These are phyloP conservation scores for Tolypeutes matacus DNA, from an alignment of 2,797 vertebrate species.

Conservation along the genomic window DNA sequence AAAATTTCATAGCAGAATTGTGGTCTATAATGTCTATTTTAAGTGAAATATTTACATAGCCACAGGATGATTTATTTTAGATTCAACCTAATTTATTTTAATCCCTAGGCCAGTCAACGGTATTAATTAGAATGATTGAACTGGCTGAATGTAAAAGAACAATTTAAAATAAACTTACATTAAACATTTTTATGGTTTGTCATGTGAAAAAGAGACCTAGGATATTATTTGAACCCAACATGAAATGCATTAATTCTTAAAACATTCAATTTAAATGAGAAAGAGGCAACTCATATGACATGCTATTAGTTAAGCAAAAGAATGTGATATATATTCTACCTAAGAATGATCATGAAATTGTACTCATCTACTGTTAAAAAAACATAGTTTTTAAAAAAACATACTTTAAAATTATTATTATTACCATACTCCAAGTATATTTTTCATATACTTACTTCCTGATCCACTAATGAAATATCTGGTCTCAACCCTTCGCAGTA, in stretches of 20 bases:
- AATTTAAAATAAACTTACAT: slow-evolving; percentile 45
- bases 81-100: slow-evolving; percentile 60
- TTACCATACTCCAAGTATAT: neutral
- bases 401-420: slow-evolving; percentile 16
- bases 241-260: slow-evolving; percentile 46
- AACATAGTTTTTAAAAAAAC: slow-evolving; percentile 6
- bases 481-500: slow-evolving; percentile 94
- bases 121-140: slow-evolving; percentile 30
- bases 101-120: neutral
- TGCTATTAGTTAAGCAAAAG: slow-evolving; percentile 21
- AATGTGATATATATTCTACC: neutral
- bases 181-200: slow-evolving; percentile 10
- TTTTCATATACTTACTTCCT: slow-evolving; percentile 92
- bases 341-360: neutral
- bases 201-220: slow-evolving; percentile 18
- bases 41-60: slow-evolving; percentile 52
- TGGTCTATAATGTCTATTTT: slow-evolving; percentile 64
- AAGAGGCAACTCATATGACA: slow-evolving; percentile 12
- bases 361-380: neutral
- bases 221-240: slow-evolving; percentile 36
- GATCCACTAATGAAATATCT: slow-evolving; percentile 95
- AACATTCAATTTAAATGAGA: slow-evolving; percentile 29
- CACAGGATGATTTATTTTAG: slow-evolving; percentile 38
- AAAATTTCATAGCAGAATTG: slow-evolving; percentile 4
- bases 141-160: slow-evolving; percentile 9